Evolutionary conservation across 2,797 vertebrate genomes (phyloP).

Genomic region (Somateria mollissima): DNA sequence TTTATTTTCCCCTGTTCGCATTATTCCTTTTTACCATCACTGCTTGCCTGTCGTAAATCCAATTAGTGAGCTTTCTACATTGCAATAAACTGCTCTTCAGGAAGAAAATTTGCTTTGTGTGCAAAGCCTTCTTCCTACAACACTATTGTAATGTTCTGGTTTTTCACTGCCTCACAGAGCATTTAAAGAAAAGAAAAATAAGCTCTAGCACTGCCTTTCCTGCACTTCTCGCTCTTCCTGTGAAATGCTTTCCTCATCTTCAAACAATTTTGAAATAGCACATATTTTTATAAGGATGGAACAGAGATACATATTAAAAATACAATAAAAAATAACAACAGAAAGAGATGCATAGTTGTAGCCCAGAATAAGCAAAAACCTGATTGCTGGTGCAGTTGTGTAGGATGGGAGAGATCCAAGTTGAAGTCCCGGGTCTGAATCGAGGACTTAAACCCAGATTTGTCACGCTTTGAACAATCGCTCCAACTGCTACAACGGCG

Average conservation of each 20-base stretch:
- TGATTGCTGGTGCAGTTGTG: not conserved
- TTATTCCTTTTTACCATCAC: constrained; percentile 13
- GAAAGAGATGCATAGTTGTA: not conserved
- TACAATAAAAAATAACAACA: not conserved
- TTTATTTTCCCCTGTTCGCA: constrained; percentile 70
- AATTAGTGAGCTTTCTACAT: constrained; percentile 54
- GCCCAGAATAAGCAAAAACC: not conserved
- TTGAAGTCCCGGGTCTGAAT: not conserved
- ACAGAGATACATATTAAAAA: not conserved
- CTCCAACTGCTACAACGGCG: not conserved
- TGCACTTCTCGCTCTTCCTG: not conserved
- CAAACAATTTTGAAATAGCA: not conserved
- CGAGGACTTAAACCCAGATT: not conserved
- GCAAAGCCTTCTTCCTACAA: constrained; percentile 32
- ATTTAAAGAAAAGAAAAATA: constrained; percentile 37
- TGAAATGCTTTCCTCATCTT: not conserved
- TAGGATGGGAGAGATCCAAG: not conserved
- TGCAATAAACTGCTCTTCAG: constrained; percentile 45
- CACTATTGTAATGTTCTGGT: constrained; percentile 1
- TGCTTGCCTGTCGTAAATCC: constrained; percentile 47
- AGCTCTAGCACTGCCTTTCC: not conserved
- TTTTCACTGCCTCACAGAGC: constrained; percentile 7
- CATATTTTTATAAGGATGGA: not conserved
- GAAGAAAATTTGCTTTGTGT: constrained; percentile 53
- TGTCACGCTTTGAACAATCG: not conserved